Conservation (phyloP, 2,888 invertebrate genomes). For the Orthosia incerta region DNA sequence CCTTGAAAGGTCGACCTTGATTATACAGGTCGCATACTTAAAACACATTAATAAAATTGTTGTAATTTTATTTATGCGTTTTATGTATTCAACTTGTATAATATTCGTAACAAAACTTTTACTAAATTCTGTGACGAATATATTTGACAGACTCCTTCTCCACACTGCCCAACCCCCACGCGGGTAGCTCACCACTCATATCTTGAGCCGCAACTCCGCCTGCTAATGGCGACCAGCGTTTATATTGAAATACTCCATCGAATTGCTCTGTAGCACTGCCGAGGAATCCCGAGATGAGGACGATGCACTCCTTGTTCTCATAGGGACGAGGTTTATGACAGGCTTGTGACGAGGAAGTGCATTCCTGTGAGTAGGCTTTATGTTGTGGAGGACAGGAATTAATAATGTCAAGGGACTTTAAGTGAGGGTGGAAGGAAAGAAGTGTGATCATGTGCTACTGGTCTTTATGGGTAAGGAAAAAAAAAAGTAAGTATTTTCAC, state of each 20-base stretch:
- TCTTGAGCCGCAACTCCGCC: constrained; percentile 74
- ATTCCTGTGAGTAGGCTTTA: constrained; percentile 47
- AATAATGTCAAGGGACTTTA: constrained; percentile 3
- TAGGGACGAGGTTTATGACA: constrained; percentile 64
- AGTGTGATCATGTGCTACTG: background rate
- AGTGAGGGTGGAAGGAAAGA: background rate
- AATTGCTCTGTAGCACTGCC: constrained; percentile 79
- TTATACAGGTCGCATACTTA: no score
- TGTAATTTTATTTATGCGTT: no score
- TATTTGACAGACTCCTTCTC: constrained; percentile 64
- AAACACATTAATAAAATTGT: no score
- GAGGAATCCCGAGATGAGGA: constrained; percentile 68
- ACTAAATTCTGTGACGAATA: no score
- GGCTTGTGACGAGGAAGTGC: constrained; percentile 56
- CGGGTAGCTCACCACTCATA: constrained; percentile 82
- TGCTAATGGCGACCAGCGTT: constrained; percentile 85
- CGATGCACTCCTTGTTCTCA: constrained; percentile 67
- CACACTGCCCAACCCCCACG: constrained; percentile 66
- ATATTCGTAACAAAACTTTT: no score
- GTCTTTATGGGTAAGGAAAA: background rate
- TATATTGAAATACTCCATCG: constrained; percentile 88
- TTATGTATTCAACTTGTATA: no score
- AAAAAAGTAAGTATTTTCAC: background rate
- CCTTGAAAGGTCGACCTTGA: no score
- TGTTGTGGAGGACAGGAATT: constrained; percentile 9